A percentile compares a stretch with the other conserved stretches of the same genome.
These are phyloP conservation scores for Elaphurus davidianus DNA, from an alignment of 2,113 vertebrate species.

Conservation along the genomic window DNA sequence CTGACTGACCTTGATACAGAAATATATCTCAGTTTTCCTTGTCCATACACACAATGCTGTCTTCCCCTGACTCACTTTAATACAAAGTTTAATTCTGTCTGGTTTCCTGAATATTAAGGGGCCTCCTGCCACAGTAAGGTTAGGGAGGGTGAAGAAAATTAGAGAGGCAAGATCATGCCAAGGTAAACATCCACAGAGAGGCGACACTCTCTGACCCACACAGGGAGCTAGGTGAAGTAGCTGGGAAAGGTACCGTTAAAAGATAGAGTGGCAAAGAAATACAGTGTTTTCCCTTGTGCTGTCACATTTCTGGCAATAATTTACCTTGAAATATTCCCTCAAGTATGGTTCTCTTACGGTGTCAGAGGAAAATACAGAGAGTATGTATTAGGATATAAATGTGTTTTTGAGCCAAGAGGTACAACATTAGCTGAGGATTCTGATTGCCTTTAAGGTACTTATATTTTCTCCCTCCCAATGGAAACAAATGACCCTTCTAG, in stretches of 20 bases:
- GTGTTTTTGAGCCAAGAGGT: background rate
- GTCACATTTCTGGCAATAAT: background rate
- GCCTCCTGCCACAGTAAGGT: background rate
- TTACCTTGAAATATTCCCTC: background rate
- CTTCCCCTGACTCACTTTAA: background rate
- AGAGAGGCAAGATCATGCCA: background rate
- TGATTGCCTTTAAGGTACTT: background rate
- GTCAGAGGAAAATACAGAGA: background rate
- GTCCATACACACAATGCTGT: background rate
- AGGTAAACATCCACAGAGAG: background rate
- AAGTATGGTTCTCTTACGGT: background rate
- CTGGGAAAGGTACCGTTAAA: background rate
- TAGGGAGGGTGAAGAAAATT: background rate
- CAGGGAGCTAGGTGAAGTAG: background rate
- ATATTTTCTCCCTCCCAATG: background rate
- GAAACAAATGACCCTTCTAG: background rate
- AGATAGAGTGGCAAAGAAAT: background rate
- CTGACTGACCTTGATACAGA: background rate
- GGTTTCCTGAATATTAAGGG: background rate
- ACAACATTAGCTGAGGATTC: background rate
- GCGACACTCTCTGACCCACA: background rate
- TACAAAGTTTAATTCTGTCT: background rate
- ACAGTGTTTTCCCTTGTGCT: background rate
- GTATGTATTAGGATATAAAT: background rate
- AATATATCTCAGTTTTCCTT: background rate